These are phyloP conservation scores for Odobenus rosmarus DNA, from an alignment of 2,113 vertebrate genomes.

Conservation along the genomic window DNA sequence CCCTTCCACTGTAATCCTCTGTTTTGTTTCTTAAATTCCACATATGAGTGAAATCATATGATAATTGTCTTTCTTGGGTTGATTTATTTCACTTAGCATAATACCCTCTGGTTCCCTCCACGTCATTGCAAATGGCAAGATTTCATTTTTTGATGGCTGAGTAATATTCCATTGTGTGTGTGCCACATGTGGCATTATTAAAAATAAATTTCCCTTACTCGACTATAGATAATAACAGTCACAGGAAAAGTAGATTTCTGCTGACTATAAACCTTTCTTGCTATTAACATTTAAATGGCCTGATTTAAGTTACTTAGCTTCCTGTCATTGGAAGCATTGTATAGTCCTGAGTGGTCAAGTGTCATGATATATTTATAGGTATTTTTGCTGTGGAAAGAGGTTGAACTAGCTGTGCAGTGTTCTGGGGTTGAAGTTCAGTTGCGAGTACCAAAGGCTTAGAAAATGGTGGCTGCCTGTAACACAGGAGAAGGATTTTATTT, in stretches of 20 bases:
- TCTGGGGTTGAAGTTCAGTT: background rate
- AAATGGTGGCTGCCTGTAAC: background rate
- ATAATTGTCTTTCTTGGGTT: background rate
- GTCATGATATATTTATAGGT: background rate
- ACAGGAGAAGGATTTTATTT: background rate
- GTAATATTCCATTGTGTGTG: background rate
- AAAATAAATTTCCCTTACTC: background rate
- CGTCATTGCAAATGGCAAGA: background rate
- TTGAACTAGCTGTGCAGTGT: background rate
- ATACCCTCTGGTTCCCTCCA: background rate
- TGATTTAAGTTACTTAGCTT: background rate
- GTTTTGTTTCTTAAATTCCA: background rate
- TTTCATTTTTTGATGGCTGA: background rate
- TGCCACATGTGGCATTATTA: background rate
- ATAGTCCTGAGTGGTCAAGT: background rate
- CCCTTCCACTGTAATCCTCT: background rate
- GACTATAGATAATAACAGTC: background rate
- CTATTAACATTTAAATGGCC: conserved; percentile 12
- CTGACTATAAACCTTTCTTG: background rate
- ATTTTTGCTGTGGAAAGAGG: background rate
- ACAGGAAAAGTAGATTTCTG: background rate
- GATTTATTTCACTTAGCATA: background rate
- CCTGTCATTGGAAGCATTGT: background rate
- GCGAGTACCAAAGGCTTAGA: background rate
- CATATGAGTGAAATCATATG: background rate